Evolutionary conservation across 2,797 vertebrate genomes (phyloP).

Genomic region (Echiichthys vipera): DNA sequence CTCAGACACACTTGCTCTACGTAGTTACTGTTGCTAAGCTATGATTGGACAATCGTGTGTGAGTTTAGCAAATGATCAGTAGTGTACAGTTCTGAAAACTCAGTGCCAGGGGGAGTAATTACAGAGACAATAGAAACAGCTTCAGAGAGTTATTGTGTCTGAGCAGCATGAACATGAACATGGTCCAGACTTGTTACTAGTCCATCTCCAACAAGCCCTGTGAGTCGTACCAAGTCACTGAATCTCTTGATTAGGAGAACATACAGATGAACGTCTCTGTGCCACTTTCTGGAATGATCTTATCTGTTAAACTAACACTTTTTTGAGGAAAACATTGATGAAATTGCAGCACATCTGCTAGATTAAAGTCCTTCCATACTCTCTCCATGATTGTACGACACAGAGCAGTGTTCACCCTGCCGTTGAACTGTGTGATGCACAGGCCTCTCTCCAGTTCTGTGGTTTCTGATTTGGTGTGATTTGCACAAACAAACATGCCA

Average conservation of each 20-base stretch:
- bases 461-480: conserved; percentile 58
- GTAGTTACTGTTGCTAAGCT: not conserved
- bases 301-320: not conserved
- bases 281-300: not conserved
- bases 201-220: not conserved
- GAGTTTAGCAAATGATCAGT: not conserved
- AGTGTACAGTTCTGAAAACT: not conserved
- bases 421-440: conserved; percentile 34
- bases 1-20: not conserved
- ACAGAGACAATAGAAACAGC: conserved; percentile 2
- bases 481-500: conserved; percentile 52
- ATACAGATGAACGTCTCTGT: not conserved
- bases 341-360: conserved; percentile 1
- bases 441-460: conserved; percentile 25
- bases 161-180: no score
- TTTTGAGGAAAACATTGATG: not conserved
- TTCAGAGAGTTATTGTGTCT: not conserved
- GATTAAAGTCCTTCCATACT: not conserved
- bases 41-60: not conserved
- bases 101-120: not conserved
- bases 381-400: conserved; percentile 28
- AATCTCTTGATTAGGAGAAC: not conserved
- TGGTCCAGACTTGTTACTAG: not conserved
- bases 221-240: not conserved
- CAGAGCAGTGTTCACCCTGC: conserved; percentile 23